phyloP scores from a whole-genome alignment of 2,888 invertebrate species.

The Mythimna pallens region DNA sequence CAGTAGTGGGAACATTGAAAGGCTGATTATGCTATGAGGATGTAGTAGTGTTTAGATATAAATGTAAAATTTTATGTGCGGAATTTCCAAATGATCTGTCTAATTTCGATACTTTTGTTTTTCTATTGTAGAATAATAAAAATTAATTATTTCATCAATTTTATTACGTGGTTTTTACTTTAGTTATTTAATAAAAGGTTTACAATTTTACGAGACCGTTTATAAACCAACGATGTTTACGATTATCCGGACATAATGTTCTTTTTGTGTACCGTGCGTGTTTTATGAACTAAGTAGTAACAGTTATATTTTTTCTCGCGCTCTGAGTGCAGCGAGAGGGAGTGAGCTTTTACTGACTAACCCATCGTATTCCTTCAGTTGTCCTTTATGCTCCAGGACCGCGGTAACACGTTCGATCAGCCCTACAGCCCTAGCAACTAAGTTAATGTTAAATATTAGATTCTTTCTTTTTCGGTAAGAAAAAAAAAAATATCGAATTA shows the following conservation, averaged over 20 bases:
- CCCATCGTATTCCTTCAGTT: too few relatives aligned
- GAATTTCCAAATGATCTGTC: conserved; percentile 11
- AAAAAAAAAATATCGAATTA: background rate
- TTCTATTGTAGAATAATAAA: background rate
- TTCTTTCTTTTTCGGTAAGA: background rate
- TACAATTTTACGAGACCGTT: too few relatives aligned
- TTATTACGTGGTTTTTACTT: background rate
- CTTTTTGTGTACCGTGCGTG: background rate
- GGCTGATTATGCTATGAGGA: too few relatives aligned
- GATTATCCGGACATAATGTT: background rate
- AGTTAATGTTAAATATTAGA: too few relatives aligned
- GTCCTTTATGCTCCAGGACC: too few relatives aligned
- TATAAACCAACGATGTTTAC: background rate
- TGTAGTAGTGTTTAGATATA: background rate
- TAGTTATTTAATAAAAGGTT: background rate
- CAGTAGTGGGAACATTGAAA: too few relatives aligned
- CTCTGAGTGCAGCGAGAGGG: too few relatives aligned
- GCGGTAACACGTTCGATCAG: too few relatives aligned
- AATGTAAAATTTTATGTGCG: background rate
- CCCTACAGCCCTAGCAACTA: background rate
- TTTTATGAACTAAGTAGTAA: background rate
- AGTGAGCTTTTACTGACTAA: too few relatives aligned
- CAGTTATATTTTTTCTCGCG: too few relatives aligned
- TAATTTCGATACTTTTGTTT: background rate
- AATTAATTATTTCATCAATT: too few relatives aligned